These are phyloP conservation scores for Lateolabrax maculatus DNA, from an alignment of 2,797 vertebrate species.

Conservation along the genomic window DNA sequence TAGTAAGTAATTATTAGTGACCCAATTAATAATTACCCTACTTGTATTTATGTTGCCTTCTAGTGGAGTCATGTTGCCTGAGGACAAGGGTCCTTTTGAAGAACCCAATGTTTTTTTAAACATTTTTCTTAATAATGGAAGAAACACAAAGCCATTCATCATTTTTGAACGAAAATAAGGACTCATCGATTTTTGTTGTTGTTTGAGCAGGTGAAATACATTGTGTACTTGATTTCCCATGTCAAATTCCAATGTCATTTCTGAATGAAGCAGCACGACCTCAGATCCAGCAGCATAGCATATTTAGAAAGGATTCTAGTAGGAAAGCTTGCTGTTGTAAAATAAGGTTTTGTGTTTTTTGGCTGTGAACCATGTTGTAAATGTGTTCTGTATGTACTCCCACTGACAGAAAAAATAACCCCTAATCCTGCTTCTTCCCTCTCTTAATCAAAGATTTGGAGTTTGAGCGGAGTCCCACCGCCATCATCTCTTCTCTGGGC, in stretches of 20 bases:
- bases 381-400: neutral
- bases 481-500: slow-evolving; percentile 88
- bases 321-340: neutral
- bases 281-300: neutral
- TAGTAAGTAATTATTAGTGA: neutral
- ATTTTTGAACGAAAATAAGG: slow-evolving; percentile 4
- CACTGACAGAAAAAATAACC: neutral
- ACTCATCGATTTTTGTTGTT: neutral
- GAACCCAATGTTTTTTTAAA: neutral
- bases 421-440: neutral
- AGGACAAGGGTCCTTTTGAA: neutral
- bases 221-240: neutral
- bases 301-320: neutral
- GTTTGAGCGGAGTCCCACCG: slow-evolving; percentile 83
- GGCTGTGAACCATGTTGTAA: neutral
- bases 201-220: neutral
- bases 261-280: neutral
- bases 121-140: neutral
- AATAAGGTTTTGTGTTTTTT: neutral
- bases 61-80: neutral
- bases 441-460: slow-evolving; percentile 72
- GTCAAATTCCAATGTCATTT: neutral
- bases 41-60: neutral
- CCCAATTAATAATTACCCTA: neutral
- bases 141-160: neutral